phyloP scores from a whole-genome alignment of 1,140 invertebrate genomes.

The Achatina immaculata region DNA sequence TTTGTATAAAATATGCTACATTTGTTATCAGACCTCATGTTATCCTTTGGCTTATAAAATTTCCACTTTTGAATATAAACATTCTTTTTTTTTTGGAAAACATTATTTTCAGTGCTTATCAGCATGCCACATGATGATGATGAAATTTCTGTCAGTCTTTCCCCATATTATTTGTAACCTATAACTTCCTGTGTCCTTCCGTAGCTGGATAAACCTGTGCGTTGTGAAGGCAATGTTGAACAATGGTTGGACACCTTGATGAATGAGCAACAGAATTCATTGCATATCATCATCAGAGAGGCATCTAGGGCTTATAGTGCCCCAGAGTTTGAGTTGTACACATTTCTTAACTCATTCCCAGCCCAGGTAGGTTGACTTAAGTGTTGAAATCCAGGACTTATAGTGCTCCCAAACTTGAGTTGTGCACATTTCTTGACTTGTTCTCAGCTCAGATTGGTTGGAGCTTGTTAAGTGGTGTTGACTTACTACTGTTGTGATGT shows the following conservation, averaged over 20 bases:
- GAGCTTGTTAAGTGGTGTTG: too few relatives aligned
- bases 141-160: too few relatives aligned
- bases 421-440: conserved; percentile 87
- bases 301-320: conserved; percentile 85
- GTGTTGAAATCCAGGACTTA: conserved; percentile 81
- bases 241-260: conserved; percentile 93
- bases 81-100: too few relatives aligned
- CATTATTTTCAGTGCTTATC: too few relatives aligned
- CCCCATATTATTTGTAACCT: too few relatives aligned
- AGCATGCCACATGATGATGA: too few relatives aligned
- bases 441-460: conserved; percentile 91
- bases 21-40: too few relatives aligned
- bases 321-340: conserved; percentile 84
- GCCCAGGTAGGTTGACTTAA: conserved; percentile 91
- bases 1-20: too few relatives aligned
- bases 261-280: conserved; percentile 85
- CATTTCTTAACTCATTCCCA: conserved; percentile 90
- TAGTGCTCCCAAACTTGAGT: conserved; percentile 86
- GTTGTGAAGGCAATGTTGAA: conserved; percentile 94
- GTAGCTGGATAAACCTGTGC: conserved; percentile 88
- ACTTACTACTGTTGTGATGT: too few relatives aligned
- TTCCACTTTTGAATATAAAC: too few relatives aligned
- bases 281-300: conserved; percentile 93
- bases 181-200: too few relatives aligned
- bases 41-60: too few relatives aligned